Evolutionary conservation across 2,797 vertebrate species (phyloP).

Genomic region (Limosa lapponica): DNA sequence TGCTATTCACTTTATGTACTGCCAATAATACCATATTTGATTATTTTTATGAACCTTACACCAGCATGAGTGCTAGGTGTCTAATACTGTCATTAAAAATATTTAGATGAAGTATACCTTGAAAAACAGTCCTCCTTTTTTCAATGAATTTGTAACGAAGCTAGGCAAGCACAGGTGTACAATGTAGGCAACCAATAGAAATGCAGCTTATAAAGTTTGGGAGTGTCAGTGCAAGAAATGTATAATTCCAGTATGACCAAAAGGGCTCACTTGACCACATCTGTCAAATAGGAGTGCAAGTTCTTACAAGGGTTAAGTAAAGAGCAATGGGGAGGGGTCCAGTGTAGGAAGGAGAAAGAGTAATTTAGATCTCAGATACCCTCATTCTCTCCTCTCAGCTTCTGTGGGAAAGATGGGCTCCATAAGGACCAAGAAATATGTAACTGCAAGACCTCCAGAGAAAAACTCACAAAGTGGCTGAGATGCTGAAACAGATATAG

Average conservation of each 20-base stretch:
- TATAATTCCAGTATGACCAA: neutral
- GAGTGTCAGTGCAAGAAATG: neutral
- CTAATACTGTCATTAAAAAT: neutral
- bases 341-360: neutral
- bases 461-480: neutral
- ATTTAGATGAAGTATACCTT: neutral
- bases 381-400: neutral
- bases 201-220: neutral
- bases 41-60: neutral
- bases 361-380: neutral
- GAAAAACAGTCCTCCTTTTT: neutral
- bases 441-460: neutral
- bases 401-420: neutral
- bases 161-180: neutral
- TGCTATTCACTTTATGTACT: neutral
- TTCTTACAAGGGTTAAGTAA: neutral
- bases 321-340: neutral
- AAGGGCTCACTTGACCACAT: neutral
- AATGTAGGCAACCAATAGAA: neutral
- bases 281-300: neutral
- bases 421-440: neutral
- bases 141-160: neutral
- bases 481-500: neutral
- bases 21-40: neutral
- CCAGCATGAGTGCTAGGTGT: neutral